Percentiles rank a stretch among this genome's conserved stretches.
These are phyloP conservation scores for Diplosoma virens DNA, from an alignment of 23 tunicate genomes.

Conservation along the genomic window DNA sequence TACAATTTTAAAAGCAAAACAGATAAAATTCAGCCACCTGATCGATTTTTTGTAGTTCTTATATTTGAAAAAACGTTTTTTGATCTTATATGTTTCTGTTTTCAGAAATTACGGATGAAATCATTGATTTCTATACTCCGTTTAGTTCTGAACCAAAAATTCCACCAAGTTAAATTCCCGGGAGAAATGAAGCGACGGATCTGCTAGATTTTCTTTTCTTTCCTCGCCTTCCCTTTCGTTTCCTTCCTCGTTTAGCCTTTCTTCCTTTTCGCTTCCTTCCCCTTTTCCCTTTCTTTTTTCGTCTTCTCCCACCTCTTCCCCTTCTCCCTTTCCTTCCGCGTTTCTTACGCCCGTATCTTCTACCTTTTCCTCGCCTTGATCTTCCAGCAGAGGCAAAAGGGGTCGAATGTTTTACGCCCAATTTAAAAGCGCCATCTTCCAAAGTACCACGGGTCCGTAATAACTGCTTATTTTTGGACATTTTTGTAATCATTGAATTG, in stretches of 20 bases:
- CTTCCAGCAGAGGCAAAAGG: slow-evolving; percentile 16
- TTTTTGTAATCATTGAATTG: slow-evolving; percentile 5
- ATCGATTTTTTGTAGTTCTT: too few species aligned
- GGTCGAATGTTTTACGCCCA: neutral
- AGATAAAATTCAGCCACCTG: too few species aligned
- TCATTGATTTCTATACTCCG: too few species aligned
- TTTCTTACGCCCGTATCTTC: neutral
- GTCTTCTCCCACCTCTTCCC: neutral
- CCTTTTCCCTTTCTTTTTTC: neutral
- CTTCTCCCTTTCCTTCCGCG: neutral
- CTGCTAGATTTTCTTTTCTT: slow-evolving; percentile 7
- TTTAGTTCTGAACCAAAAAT: too few species aligned
- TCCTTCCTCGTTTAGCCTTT: neutral
- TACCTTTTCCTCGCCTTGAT: neutral
- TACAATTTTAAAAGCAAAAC: too few species aligned
- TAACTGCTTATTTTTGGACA: slow-evolving; percentile 3
- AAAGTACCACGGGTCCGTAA: neutral
- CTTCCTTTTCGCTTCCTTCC: neutral
- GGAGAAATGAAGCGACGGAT: too few species aligned
- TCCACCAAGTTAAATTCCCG: too few species aligned
- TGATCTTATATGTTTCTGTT: too few species aligned
- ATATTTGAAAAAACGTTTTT: too few species aligned
- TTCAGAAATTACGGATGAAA: too few species aligned
- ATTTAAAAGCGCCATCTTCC: slow-evolving; percentile 7
- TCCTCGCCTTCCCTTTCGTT: neutral